These are phyloP conservation scores for Osmoderma eremita DNA, from an alignment of 2,888 invertebrate genomes.

Conservation along the genomic window DNA sequence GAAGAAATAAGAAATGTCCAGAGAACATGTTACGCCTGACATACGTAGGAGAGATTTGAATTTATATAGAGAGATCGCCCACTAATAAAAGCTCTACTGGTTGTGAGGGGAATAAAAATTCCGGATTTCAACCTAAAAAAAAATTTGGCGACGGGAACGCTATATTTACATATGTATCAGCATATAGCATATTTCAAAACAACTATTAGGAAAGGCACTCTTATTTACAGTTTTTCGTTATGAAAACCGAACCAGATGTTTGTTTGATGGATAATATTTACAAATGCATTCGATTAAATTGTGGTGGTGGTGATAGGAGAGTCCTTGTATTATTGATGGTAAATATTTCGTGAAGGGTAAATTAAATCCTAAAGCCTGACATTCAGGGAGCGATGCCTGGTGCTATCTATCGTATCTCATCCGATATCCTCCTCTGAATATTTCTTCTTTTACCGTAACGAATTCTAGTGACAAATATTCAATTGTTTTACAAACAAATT, in stretches of 20 bases:
- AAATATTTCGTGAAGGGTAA: neutral
- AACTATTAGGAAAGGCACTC: too few species aligned
- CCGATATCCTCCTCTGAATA: neutral
- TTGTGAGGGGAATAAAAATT: neutral
- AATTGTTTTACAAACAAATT: too few species aligned
- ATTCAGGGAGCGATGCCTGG: conserved; percentile 42
- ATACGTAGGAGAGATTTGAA: too few species aligned
- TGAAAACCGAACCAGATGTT: too few species aligned
- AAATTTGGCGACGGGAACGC: neutral
- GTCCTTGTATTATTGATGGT: conserved; percentile 16
- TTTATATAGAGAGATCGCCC: too few species aligned
- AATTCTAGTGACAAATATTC: conserved; percentile 15
- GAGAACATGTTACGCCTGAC: too few species aligned
- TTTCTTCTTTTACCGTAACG: neutral
- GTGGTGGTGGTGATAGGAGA: neutral
- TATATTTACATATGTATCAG: neutral
- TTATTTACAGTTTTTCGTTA: too few species aligned
- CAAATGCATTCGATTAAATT: too few species aligned
- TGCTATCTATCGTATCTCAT: neutral
- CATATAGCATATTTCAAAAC: too few species aligned
- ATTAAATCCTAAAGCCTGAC: neutral
- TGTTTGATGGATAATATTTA: too few species aligned
- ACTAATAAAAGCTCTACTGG: too few species aligned
- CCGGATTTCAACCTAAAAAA: neutral
- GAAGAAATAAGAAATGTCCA: too few species aligned